phyloP scores from a whole-genome alignment of 2,113 vertebrate species.

The Lophotis ruficrista region DNA sequence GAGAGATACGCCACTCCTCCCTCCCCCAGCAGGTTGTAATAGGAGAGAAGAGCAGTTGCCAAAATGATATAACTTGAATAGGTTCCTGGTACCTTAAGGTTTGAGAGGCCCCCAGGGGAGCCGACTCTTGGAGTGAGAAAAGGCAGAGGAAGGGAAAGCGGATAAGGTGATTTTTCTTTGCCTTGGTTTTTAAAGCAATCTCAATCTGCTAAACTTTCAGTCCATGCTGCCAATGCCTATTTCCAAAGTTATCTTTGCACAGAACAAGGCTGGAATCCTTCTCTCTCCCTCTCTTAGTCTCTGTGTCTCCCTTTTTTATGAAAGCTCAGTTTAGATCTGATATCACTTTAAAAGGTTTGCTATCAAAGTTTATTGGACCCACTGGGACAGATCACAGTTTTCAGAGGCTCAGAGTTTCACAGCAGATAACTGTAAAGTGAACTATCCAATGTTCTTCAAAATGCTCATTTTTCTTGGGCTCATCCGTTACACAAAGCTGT shows the following conservation, averaged over 20 bases:
- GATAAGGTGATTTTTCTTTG: constrained; percentile 45
- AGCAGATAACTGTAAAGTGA: constrained; percentile 53
- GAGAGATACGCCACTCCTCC: background rate
- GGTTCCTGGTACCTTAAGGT: constrained; percentile 26
- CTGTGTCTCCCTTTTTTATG: constrained; percentile 5
- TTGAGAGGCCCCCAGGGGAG: background rate
- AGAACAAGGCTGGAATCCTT: constrained; percentile 1
- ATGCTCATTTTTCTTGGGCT: constrained; percentile 24
- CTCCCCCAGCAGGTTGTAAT: background rate
- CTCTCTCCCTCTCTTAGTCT: background rate
- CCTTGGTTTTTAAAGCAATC: constrained; percentile 33
- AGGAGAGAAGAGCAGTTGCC: background rate
- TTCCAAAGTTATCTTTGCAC: constrained; percentile 47
- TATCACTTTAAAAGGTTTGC: constrained; percentile 55
- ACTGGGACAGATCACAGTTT: constrained; percentile 51
- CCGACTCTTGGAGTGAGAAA: constrained; percentile 36
- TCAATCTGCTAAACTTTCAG: constrained; percentile 54
- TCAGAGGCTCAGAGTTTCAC: constrained; percentile 44
- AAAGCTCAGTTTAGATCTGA: constrained; percentile 58
- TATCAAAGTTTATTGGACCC: constrained; percentile 61
- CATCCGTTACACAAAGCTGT: constrained; percentile 41
- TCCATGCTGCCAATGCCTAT: background rate
- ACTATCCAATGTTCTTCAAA: constrained; percentile 34
- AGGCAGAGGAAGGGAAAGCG: background rate
- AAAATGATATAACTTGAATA: background rate